Percentiles rank a stretch among this genome's conserved stretches.
Conservation (phyloP, 2,797 vertebrate species). For the Labeo calbasu region DNA sequence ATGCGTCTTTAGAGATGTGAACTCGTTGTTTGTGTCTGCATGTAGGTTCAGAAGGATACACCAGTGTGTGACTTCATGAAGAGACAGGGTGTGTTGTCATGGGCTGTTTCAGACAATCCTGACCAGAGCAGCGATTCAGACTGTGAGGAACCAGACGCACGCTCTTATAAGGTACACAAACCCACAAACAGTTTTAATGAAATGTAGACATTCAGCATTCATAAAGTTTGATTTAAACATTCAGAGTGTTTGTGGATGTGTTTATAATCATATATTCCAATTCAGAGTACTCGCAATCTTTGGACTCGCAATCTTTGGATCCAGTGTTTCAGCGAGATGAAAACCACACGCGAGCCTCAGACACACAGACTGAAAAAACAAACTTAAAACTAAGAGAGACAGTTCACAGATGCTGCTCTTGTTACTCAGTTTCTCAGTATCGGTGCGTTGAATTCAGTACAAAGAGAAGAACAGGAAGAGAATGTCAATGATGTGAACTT, state of each 20-base stretch:
- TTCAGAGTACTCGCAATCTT: not conserved
- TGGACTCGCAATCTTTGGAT: not conserved
- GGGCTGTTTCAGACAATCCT: constrained; percentile 78
- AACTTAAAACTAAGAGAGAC: not conserved
- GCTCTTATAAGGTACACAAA: constrained; percentile 83
- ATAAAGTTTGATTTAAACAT: not conserved
- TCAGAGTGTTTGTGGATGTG: not conserved
- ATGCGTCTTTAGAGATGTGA: constrained; percentile 25
- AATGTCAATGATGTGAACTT: not conserved
- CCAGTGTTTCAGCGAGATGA: not conserved
- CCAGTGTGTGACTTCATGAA: constrained; percentile 79
- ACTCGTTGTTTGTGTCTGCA: constrained; percentile 25
- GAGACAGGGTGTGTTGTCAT: constrained; percentile 64
- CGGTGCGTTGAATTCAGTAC: not conserved
- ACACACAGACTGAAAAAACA: not conserved
- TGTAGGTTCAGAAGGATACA: constrained; percentile 65
- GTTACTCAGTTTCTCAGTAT: not conserved
- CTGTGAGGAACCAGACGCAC: constrained; percentile 68
- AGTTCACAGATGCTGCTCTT: constrained; percentile 8
- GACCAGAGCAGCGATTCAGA: constrained; percentile 82
- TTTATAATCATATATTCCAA: not conserved
- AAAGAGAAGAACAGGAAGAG: not conserved
- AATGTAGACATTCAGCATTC: not conserved
- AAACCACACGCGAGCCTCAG: not conserved
- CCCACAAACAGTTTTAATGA: constrained; percentile 1